These are phyloP conservation scores for Miltochrista miniata DNA, from an alignment of 2,888 invertebrate species.

Conservation along the genomic window DNA sequence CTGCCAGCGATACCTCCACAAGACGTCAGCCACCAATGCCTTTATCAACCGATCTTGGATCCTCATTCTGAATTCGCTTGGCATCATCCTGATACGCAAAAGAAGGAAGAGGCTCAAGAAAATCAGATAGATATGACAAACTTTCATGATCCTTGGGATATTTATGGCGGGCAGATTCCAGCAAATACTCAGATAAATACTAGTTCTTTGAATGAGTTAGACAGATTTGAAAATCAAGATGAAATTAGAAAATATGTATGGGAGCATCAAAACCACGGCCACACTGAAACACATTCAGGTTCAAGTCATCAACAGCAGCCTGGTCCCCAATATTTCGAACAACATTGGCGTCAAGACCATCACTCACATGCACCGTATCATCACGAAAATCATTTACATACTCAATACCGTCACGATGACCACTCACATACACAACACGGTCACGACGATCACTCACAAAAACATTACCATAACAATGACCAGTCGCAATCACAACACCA, in stretches of 20 bases:
- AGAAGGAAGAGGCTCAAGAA: slow-evolving; percentile 42
- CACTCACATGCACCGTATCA: slow-evolving; percentile 25
- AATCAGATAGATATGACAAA: slow-evolving; percentile 53
- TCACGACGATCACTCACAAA: slow-evolving; percentile 25
- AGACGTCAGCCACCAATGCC: slow-evolving; percentile 53
- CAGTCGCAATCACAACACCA: neutral
- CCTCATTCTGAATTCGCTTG: slow-evolving; percentile 76
- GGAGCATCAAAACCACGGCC: slow-evolving; percentile 48
- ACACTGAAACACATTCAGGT: slow-evolving; percentile 21
- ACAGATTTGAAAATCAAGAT: slow-evolving; percentile 46
- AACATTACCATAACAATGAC: too few species aligned
- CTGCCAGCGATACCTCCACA: slow-evolving; percentile 53
- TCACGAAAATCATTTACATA: slow-evolving; percentile 10
- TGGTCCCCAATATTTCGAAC: slow-evolving; percentile 32
- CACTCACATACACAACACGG: slow-evolving; percentile 32
- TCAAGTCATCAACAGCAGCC: slow-evolving; percentile 28
- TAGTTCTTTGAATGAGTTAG: slow-evolving; percentile 29
- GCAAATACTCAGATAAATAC: slow-evolving; percentile 44
- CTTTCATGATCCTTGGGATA: slow-evolving; percentile 89
- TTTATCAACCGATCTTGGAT: slow-evolving; percentile 65
- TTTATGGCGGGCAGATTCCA: slow-evolving; percentile 83
- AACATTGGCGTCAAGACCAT: slow-evolving; percentile 31
- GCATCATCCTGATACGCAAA: slow-evolving; percentile 69
- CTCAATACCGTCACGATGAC: neutral
- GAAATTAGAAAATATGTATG: slow-evolving; percentile 66